Percentiles rank a stretch among this genome's conserved stretches.
These are phyloP conservation scores for Aphodius granarius DNA, from an alignment of 2,888 invertebrate genomes.

Conservation along the genomic window DNA sequence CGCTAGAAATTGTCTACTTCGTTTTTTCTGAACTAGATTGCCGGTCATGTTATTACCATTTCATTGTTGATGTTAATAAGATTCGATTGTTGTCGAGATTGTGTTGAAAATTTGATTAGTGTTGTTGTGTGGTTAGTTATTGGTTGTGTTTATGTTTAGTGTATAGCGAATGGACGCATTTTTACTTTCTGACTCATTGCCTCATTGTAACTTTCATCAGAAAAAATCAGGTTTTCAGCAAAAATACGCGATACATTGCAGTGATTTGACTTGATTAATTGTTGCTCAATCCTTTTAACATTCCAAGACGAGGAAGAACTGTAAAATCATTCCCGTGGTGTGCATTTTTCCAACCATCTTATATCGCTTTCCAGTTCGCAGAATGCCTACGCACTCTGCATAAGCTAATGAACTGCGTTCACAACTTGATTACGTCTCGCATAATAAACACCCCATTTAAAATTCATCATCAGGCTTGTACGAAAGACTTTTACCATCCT, in stretches of 20 bases:
- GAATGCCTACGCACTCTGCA: background rate
- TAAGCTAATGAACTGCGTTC: background rate
- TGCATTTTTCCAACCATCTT: background rate
- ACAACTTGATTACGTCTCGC: background rate
- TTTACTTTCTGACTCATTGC: too few relatives aligned
- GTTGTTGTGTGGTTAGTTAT: background rate
- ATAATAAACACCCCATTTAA: background rate
- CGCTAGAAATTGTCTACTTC: background rate
- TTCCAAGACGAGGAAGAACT: background rate
- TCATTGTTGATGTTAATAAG: background rate
- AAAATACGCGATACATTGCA: too few relatives aligned
- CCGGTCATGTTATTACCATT: background rate
- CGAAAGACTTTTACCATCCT: background rate
- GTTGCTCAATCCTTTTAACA: background rate
- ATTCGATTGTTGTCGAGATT: background rate
- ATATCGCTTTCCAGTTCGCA: background rate
- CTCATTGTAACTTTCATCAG: too few relatives aligned
- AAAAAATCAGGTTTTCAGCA: too few relatives aligned
- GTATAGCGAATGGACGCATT: too few relatives aligned
- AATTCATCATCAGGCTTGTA: background rate
- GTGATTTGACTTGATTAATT: too few relatives aligned
- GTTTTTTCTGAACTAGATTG: background rate
- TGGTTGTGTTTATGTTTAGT: background rate
- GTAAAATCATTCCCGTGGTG: background rate
- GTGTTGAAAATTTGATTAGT: background rate